A percentile compares a stretch with the other conserved stretches of the same genome.
phyloP scores from a whole-genome alignment of 2,113 vertebrate genomes.

The Seriola aureovittata region DNA sequence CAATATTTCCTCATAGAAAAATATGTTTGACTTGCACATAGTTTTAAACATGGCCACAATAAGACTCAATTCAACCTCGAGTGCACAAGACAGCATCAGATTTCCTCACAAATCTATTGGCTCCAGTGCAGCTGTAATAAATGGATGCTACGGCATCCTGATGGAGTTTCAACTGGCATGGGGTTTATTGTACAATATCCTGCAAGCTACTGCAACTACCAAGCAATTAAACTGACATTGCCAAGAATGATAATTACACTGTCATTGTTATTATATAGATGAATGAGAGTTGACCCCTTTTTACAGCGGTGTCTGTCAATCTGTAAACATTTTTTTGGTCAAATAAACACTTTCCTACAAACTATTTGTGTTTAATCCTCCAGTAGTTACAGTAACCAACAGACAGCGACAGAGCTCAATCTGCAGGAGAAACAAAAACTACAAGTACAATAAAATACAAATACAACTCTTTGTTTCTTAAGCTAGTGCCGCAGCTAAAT shows the following conservation, averaged over 20 bases:
- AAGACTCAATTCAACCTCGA: slow-evolving; percentile 46
- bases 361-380: slow-evolving; percentile 21
- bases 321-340: slow-evolving; percentile 72
- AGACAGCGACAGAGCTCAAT: slow-evolving; percentile 30
- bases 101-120: slow-evolving; percentile 57
- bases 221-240: slow-evolving; percentile 33
- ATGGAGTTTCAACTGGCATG: slow-evolving; percentile 24
- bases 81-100: slow-evolving; percentile 63
- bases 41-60: slow-evolving; percentile 61
- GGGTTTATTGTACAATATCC: slow-evolving; percentile 39
- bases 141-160: slow-evolving; percentile 34
- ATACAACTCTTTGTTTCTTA: slow-evolving; percentile 45
- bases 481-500: slow-evolving; percentile 25
- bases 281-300: slow-evolving; percentile 3
- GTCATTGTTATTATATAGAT: slow-evolving; percentile 2
- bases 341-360: slow-evolving; percentile 38
- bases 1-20: slow-evolving; percentile 82
- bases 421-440: slow-evolving; percentile 23
- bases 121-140: slow-evolving; percentile 55
- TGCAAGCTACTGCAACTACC: slow-evolving; percentile 41
- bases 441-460: slow-evolving; percentile 40
- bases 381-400: slow-evolving; percentile 25
- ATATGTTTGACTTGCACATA: slow-evolving; percentile 77
- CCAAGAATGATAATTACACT: slow-evolving; percentile 26
- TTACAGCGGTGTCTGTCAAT: slow-evolving; percentile 28